Conservation (phyloP, 2,113 vertebrate genomes). For the Rutilus rutilus region DNA sequence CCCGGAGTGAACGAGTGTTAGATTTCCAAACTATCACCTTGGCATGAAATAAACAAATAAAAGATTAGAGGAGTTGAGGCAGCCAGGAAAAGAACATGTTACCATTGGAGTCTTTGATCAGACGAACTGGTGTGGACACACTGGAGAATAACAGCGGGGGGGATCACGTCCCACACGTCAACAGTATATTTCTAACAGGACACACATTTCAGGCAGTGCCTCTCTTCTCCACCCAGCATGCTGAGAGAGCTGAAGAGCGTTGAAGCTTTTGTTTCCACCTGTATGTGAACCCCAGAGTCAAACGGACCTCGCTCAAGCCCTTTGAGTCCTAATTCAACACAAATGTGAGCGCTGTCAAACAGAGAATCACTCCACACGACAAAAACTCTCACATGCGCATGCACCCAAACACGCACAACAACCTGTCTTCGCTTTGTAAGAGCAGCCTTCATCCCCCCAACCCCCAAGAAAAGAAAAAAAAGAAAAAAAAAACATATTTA, state of each 20-base stretch:
- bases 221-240: constrained; percentile 34
- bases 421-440: constrained; percentile 6
- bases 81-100: constrained; percentile 48
- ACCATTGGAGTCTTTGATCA: constrained; percentile 58
- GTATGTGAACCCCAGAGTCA: constrained; percentile 49
- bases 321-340: constrained; percentile 39
- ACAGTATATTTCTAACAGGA: constrained; percentile 51
- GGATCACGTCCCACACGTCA: constrained; percentile 42
- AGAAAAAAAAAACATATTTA: not conserved
- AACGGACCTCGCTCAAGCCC: constrained; percentile 3
- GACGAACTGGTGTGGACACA: constrained; percentile 41
- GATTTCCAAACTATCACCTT: constrained; percentile 45
- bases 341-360: constrained; percentile 51
- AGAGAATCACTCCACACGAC: constrained; percentile 24
- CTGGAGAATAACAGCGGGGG: constrained; percentile 32
- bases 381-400: constrained; percentile 14
- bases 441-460: not conserved
- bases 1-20: constrained; percentile 2
- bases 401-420: constrained; percentile 1
- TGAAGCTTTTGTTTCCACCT: constrained; percentile 24
- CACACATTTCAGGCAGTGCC: constrained; percentile 39
- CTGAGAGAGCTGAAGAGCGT: constrained; percentile 26
- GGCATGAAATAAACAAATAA: constrained; percentile 55
- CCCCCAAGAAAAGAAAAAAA: too few relatives aligned
- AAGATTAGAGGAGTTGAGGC: constrained; percentile 46